Conservation (phyloP, 2,888 invertebrate genomes). For the Autographa gamma region DNA sequence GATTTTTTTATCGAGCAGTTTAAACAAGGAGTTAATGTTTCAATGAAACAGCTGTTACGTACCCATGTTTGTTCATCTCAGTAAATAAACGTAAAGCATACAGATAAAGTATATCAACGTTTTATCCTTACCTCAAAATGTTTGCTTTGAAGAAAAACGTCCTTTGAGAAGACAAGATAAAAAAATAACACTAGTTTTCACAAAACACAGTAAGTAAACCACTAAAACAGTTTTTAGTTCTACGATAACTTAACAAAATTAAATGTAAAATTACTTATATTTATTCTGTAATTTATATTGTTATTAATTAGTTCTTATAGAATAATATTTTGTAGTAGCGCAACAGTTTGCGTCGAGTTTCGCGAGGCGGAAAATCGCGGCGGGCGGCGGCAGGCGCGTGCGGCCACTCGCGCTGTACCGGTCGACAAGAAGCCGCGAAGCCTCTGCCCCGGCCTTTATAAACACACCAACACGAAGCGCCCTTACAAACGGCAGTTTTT, state of each 20-base stretch:
- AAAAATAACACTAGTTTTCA: slow-evolving; percentile 54
- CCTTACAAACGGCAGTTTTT: slow-evolving; percentile 76
- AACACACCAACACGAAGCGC: slow-evolving; percentile 69
- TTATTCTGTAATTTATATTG: background rate
- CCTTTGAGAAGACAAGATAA: slow-evolving; percentile 53
- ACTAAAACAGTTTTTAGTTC: slow-evolving; percentile 16
- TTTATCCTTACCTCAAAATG: slow-evolving; percentile 61
- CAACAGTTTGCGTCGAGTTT: slow-evolving; percentile 20
- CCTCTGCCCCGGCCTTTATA: slow-evolving; percentile 76
- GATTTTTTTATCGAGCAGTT: background rate
- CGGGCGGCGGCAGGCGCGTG: slow-evolving; percentile 60
- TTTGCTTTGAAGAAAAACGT: slow-evolving; percentile 46
- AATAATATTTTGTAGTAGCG: background rate
- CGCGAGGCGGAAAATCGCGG: slow-evolving; percentile 39
- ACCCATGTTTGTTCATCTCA: background rate
- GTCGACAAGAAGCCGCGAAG: slow-evolving; percentile 70
- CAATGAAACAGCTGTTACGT: slow-evolving; percentile 27
- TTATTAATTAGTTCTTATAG: slow-evolving; percentile 12
- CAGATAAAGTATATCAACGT: slow-evolving; percentile 33
- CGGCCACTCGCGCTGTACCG: slow-evolving; percentile 61
- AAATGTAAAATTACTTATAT: background rate
- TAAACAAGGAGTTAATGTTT: background rate
- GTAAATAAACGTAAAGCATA: slow-evolving; percentile 26
- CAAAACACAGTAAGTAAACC: slow-evolving; percentile 38
- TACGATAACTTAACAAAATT: background rate